Evolutionary conservation across 2,113 vertebrate genomes (phyloP), one percentile per base, ranked within the genome.

Genomic region (Mugil cephalus): DNA sequence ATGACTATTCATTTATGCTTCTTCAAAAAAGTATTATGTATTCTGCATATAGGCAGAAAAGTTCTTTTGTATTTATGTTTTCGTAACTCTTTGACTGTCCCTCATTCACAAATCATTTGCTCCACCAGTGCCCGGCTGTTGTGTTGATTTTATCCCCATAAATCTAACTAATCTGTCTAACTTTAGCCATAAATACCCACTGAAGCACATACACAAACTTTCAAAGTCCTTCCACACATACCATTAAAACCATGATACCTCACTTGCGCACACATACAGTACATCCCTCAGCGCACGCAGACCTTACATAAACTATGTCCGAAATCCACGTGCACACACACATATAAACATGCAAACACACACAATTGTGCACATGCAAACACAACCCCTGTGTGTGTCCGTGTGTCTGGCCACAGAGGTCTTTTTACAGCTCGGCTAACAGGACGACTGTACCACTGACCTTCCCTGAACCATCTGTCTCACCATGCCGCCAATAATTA

Each of bases 381-480:
- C 64, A 90, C 79, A 79, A 36, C 40, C 65, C 24, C 47, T 64
- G 73, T 48, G 38, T 79, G 69, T 87, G 86, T 88, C 74, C 51
- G 50, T 62, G 70, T 54, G 81, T 83, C 88, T 87, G 84, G 77
- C 88, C 91, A 84, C 91, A 89, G 73, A 77, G 40, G 74, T 86
- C 90, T 90, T 90, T 91, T 89, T 91, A 85, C 72, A 83, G 84
- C 86, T 77, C 58, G 82, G 79, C 85, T 75, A 88, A 79, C 74
- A 87, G 82, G 34, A 55, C 61, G 69, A 62, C 77, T 77, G 74
- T 46, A 68, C 84, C 86, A 34, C 85, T 66, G 55, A 56, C 59
- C 83, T 69, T 68, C 64, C 55, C 73, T 61, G 46, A 46, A 54
- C 79, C 87, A 83, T 80, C 78, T 87, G 84, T 84, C 80, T 74